Conservation (phyloP, 2,888 invertebrate species). For the Bombylius major region DNA sequence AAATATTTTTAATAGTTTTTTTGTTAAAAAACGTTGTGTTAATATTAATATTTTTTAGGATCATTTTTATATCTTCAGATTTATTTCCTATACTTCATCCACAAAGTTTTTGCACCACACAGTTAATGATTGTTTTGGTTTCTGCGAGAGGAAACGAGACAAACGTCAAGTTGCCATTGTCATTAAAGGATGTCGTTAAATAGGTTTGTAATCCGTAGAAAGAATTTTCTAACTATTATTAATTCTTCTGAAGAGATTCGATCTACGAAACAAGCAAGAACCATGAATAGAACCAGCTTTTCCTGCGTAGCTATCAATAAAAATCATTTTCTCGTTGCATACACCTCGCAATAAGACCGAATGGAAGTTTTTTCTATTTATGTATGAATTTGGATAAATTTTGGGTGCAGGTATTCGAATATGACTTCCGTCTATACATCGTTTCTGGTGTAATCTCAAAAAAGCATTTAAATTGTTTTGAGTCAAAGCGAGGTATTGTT, state of each 20-base stretch:
- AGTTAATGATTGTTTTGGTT: too few species aligned
- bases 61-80: too few species aligned
- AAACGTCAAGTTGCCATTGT: neutral
- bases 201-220: neutral
- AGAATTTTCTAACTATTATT: neutral
- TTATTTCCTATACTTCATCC: too few species aligned
- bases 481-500: too few species aligned
- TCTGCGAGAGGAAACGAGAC: too few species aligned
- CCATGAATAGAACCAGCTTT: constrained; percentile 5
- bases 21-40: too few species aligned
- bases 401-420: neutral
- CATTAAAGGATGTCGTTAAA: neutral
- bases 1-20: too few species aligned
- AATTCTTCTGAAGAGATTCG: constrained; percentile 2
- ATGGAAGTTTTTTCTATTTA: constrained; percentile 4
- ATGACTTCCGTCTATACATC: neutral
- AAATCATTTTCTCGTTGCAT: neutral
- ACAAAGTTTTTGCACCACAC: too few species aligned
- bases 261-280: constrained; percentile 6
- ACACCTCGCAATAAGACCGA: constrained; percentile 1
- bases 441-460: too few species aligned
- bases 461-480: too few species aligned
- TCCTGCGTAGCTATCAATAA: constrained; percentile 3
- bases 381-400: constrained; percentile 1
- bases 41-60: too few species aligned